These are phyloP conservation scores for Drosophila subsilvestris DNA, from an alignment of 2,888 invertebrate genomes.

Conservation along the genomic window DNA sequence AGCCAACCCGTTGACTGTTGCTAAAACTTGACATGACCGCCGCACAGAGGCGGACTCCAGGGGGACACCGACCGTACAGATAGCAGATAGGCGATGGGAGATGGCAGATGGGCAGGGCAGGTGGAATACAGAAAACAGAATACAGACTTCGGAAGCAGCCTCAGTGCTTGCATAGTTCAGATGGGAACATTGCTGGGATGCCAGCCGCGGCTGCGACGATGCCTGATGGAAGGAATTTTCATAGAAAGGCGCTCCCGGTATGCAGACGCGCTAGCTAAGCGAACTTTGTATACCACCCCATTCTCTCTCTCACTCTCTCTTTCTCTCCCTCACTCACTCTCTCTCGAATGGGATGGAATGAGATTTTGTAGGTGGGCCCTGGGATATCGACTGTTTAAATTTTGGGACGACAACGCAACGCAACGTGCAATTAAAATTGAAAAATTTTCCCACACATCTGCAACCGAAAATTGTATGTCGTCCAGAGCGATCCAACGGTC, in stretches of 20 bases:
- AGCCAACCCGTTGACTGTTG: constrained; percentile 26
- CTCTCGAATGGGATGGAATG: constrained; percentile 27
- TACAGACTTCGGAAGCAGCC: constrained; percentile 41
- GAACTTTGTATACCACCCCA: constrained; percentile 23
- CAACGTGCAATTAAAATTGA: constrained; percentile 81
- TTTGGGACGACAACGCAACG: constrained; percentile 44
- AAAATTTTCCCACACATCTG: constrained; percentile 82
- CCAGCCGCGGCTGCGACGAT: constrained; percentile 69
- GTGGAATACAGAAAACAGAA: constrained; percentile 15
- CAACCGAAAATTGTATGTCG: constrained; percentile 56
- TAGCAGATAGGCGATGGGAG: background rate
- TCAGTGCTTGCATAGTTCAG: constrained; percentile 70
- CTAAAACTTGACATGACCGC: constrained; percentile 40
- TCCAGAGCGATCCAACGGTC: background rate
- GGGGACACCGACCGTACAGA: background rate
- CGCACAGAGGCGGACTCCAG: constrained; percentile 1
- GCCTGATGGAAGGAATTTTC: constrained; percentile 68
- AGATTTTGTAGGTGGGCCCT: constrained; percentile 72
- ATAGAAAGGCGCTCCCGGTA: constrained; percentile 76
- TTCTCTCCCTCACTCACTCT: constrained; percentile 46
- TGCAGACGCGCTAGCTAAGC: constrained; percentile 61
- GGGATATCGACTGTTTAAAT: constrained; percentile 60
- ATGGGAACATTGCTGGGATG: constrained; percentile 69
- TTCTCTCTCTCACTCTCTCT: background rate
- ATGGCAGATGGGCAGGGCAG: background rate